These are phyloP conservation scores for Drosophila buzzatii DNA, from an alignment of 2,888 invertebrate species.

Conservation along the genomic window DNA sequence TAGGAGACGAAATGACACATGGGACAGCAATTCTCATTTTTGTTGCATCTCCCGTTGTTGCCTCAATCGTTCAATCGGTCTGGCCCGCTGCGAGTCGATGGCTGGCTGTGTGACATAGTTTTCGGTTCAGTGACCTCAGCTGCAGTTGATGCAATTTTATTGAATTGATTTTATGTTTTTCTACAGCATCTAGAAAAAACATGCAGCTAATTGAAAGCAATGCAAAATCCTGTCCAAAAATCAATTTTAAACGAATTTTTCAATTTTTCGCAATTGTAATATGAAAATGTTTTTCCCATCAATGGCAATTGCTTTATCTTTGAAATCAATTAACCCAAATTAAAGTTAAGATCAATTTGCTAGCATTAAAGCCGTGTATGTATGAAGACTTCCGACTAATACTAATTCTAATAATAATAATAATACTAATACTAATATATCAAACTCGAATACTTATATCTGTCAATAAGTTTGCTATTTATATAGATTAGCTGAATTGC, in stretches of 20 bases:
- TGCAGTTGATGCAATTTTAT: conserved; percentile 26
- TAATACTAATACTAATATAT: background rate
- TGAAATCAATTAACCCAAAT: background rate
- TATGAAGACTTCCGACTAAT: background rate
- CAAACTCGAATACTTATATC: background rate
- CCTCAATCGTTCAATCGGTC: background rate
- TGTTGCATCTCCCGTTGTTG: conserved; percentile 1
- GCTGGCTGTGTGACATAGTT: conserved; percentile 28
- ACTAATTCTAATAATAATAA: background rate
- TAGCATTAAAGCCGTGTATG: background rate
- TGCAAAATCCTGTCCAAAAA: conserved; percentile 5
- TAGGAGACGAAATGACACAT: conserved; percentile 49
- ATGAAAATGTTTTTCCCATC: background rate
- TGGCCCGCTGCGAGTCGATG: background rate
- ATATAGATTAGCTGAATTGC: conserved; percentile 7
- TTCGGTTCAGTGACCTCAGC: conserved; percentile 34
- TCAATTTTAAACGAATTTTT: conserved; percentile 12
- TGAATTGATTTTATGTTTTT: conserved; percentile 17
- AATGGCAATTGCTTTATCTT: background rate
- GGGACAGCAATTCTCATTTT: conserved; percentile 47
- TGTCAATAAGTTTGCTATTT: background rate
- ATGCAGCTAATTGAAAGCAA: conserved; percentile 28
- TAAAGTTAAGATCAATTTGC: background rate
- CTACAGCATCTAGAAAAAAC: conserved; percentile 8
- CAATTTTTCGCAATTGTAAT: background rate